Conservation (phyloP, 2,888 invertebrate genomes). For the Pocota personata region DNA sequence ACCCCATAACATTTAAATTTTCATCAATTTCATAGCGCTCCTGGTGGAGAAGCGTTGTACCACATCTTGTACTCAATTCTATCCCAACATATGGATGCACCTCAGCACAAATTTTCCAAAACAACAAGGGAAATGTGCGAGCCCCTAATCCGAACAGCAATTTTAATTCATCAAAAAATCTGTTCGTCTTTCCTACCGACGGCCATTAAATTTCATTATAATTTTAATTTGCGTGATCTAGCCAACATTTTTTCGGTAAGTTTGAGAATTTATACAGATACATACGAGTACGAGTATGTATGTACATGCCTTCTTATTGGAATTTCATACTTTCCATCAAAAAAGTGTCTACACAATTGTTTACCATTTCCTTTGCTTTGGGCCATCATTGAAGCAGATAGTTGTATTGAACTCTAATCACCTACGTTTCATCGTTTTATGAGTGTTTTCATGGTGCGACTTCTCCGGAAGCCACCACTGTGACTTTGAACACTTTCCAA, state of each 20-base stretch:
- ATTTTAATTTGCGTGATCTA: constrained; percentile 95
- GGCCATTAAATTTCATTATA: constrained; percentile 96
- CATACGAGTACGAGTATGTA: neutral
- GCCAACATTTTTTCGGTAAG: constrained; percentile 96
- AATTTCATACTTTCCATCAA: too few species aligned
- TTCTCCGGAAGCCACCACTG: too few species aligned
- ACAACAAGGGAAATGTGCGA: constrained; percentile 85
- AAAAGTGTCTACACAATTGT: too few species aligned
- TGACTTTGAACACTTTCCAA: too few species aligned
- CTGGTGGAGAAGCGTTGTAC: constrained; percentile 90
- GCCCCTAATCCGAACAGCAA: constrained; percentile 88
- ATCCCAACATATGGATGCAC: constrained; percentile 88
- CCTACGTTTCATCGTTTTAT: too few species aligned
- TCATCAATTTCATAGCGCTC: constrained; percentile 86
- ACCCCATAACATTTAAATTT: neutral
- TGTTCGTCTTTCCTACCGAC: constrained; percentile 93
- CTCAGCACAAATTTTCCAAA: constrained; percentile 87
- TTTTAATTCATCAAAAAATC: constrained; percentile 90
- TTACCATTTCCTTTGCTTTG: too few species aligned
- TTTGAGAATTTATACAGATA: neutral
- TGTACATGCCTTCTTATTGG: too few species aligned
- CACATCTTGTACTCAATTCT: constrained; percentile 94
- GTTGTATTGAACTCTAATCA: too few species aligned
- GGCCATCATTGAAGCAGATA: too few species aligned
- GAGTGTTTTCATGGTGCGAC: too few species aligned